These are phyloP conservation scores for Lordiphosa mommai DNA, from an alignment of 1,140 invertebrate species.

Conservation along the genomic window DNA sequence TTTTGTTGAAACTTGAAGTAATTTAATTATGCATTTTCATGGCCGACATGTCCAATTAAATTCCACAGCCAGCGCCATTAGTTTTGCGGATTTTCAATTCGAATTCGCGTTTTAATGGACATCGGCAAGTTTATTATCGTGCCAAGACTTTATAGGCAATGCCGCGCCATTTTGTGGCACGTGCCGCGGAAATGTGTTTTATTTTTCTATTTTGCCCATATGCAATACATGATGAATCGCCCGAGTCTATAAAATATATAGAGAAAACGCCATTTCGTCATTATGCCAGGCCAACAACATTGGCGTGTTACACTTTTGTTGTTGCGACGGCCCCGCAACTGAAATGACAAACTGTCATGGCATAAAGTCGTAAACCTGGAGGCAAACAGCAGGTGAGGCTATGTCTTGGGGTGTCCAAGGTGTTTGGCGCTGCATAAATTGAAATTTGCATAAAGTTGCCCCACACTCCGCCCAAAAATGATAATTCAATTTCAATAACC, in stretches of 20 bases:
- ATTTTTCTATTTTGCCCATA: constrained; percentile 28
- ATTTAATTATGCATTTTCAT: constrained; percentile 70
- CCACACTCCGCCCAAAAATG: no score
- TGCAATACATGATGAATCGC: constrained; percentile 61
- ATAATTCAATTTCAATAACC: constrained; percentile 60
- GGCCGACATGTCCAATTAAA: constrained; percentile 57
- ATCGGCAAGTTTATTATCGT: constrained; percentile 50
- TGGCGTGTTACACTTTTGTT: constrained; percentile 60
- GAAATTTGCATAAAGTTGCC: constrained; percentile 60
- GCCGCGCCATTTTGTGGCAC: constrained; percentile 49
- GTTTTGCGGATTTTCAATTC: constrained; percentile 48
- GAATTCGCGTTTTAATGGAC: constrained; percentile 56
- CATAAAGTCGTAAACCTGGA: constrained; percentile 68
- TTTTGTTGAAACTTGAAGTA: constrained; percentile 57
- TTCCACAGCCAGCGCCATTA: constrained; percentile 26
- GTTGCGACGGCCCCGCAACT: constrained; percentile 4
- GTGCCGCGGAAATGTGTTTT: constrained; percentile 59
- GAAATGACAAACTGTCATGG: constrained; percentile 71
- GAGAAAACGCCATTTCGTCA: constrained; percentile 70
- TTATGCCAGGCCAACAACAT: constrained; percentile 40
- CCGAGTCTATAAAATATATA: constrained; percentile 49
- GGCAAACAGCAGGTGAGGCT: constrained; percentile 15
- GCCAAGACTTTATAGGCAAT: constrained; percentile 51
- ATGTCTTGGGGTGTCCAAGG: constrained; percentile 8
- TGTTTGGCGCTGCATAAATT: constrained; percentile 45